Conservation (phyloP, 2,797 vertebrate species). For the Meda fulgida region DNA sequence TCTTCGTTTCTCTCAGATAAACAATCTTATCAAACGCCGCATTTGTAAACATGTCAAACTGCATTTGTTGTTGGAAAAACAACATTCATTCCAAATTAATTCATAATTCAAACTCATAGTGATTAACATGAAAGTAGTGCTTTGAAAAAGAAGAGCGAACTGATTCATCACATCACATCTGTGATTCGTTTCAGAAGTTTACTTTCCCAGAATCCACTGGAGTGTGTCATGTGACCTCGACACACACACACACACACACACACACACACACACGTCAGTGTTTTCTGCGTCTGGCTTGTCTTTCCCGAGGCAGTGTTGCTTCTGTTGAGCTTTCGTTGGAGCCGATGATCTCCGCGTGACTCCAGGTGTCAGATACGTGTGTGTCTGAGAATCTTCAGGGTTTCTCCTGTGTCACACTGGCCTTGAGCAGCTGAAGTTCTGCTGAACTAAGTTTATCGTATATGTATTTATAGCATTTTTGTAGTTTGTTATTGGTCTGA, state of each 20-base stretch:
- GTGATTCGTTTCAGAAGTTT: not conserved
- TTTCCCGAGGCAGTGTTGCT: not conserved
- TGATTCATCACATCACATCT: not conserved
- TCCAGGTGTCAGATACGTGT: not conserved
- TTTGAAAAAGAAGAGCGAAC: not conserved
- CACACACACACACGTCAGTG: not conserved
- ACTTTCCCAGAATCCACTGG: not conserved
- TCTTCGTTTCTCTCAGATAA: not conserved
- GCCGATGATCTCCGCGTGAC: not conserved
- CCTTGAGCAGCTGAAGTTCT: not conserved
- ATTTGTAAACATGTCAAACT: not conserved
- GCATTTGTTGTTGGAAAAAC: conserved; percentile 7
- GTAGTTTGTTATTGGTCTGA: not conserved
- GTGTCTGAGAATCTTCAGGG: not conserved
- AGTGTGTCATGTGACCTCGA: not conserved
- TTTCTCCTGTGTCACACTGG: not conserved
- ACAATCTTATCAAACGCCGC: not conserved
- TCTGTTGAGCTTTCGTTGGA: not conserved
- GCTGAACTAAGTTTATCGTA: too few species aligned
- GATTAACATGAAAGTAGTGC: not conserved
- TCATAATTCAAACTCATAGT: not conserved
- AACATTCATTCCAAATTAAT: not conserved
- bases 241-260: not conserved
- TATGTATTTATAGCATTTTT: not conserved
- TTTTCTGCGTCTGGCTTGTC: not conserved